Base-by-base conservation (phyloP, 1,140 invertebrate species). In the Procambarus virginalis region DNA sequence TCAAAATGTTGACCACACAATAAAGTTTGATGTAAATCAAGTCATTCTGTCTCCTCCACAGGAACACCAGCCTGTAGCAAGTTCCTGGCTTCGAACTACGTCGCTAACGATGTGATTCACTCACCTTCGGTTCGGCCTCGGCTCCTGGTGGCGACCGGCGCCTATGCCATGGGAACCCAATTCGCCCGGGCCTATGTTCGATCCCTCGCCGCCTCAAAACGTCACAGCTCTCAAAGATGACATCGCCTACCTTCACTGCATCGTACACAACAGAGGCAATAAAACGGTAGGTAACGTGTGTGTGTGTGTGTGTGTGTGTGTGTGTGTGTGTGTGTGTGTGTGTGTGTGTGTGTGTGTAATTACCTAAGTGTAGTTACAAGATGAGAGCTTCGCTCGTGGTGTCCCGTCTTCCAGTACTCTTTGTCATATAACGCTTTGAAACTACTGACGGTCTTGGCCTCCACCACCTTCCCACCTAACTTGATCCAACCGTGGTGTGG, bases 141-240 rank as follows among this genome's bases (percentile, higher is more conserved):
- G 2, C 55, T 1, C 81, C 87, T 3, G 60, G 58, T 3, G 87
- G 87, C n/a, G 80, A 77, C 12, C 46, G 81, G 70, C 87, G 87
- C 20, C 87, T 75, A 51, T 89, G 0, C 87, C 87, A n/a, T 89
- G 87, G 87, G 87, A 89, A 78, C 87, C 87, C 45, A 89, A 89
- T 45, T 78, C 55, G 4, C 87, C 81, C 1, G 81, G 87, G 20
- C 87, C 87, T 0, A 84, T 49, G 60, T 89, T 89, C 17, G 87
- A 89, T 45, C 82, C 82, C 10, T 84, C 87, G 12, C 81, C 76
- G 2, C 87, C 87, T 12, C 80, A 84, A 75, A 89, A 89, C 22
- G 81, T 89, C 10, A 89, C 87, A n/a, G 87, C 81, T 34, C 81
- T 89, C 1, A 89, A 89, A 58, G 87, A 89, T 34, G 81, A 89